Evolutionary conservation across 1,140 invertebrate species (phyloP), one percentile per base, ranked within the genome.

Genomic region (Choristoneura fumiferana): DNA sequence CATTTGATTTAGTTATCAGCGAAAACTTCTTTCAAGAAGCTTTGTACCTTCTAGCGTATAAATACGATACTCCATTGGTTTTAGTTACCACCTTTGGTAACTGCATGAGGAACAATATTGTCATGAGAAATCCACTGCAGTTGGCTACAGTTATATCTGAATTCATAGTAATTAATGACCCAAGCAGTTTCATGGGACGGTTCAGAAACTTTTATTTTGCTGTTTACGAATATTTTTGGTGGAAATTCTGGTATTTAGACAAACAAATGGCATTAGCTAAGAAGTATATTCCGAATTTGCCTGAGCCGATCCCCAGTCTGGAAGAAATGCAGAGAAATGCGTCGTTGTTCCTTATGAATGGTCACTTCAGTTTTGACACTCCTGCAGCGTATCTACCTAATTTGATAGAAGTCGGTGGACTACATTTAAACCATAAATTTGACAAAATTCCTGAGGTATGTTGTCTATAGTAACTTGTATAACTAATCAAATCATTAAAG

Each of bases 11-110:
- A 8, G 84, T 92, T 1, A 90, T 92, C 3, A 61, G 84, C 49
- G 91, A 92, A 71, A 87, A 91, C 59, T 92, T 92, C 63, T 91
- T 87, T 37, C 90, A 91, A 71, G 91, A 92, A 72, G 86, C 91
- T 4, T 74, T 91, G n/a, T 84, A 91, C 10, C 79, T 89, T 68
- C 82, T 92, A 39, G 91, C 90, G 1, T 81, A 90, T 36, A 91
- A 91, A 61, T 91, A 91, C 62, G 84, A 89, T 10, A 87, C 90
- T 15, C 91, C 91, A 3, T 76, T 92, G 39, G 87, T 85, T 0
- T 82, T 91, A 17, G 76, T 92, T 12, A 91, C 89, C 6, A 90
- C 91, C 12, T 90, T 84, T 74, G 91, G 91, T 33, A 91, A 91
- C 69, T 90, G 62, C 78, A 92, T 76, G 90, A 87, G 69, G 75